These are phyloP conservation scores for Manacus vitellinus DNA, from an alignment of 2,113 vertebrate species.

Conservation along the genomic window DNA sequence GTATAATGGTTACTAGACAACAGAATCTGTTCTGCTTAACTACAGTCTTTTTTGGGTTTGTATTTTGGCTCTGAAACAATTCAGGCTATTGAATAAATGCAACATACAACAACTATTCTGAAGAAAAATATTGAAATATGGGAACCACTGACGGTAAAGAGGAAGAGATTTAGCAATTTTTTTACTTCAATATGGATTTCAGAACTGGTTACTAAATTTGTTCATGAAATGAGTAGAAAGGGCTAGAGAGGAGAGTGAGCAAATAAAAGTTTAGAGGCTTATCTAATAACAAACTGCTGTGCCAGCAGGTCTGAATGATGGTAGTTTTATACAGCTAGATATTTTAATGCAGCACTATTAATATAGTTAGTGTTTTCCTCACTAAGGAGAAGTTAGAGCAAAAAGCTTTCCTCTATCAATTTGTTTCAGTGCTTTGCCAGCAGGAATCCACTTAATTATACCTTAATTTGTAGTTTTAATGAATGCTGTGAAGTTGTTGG, in stretches of 20 bases:
- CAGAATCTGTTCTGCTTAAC: not conserved
- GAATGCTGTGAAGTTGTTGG: not conserved
- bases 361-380: not conserved
- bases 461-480: slow-evolving; percentile 26
- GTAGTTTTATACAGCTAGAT: not conserved
- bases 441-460: not conserved
- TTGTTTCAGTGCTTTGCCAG: not conserved
- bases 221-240: not conserved
- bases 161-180: not conserved
- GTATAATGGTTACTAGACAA: not conserved
- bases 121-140: not conserved
- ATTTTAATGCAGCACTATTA: not conserved
- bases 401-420: not conserved
- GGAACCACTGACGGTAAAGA: not conserved
- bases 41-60: not conserved
- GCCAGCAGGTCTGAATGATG: not conserved
- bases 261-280: not conserved
- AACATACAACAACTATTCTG: not conserved
- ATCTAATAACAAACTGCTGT: not conserved
- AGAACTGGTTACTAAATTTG: not conserved
- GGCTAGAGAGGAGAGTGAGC: not conserved
- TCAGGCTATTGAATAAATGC: not conserved
- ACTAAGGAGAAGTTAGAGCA: not conserved
- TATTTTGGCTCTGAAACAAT: not conserved
- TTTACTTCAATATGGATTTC: not conserved